Evolutionary conservation across 1,140 invertebrate species (phyloP).

Genomic region (Pseudomyrmex dendroicus): DNA sequence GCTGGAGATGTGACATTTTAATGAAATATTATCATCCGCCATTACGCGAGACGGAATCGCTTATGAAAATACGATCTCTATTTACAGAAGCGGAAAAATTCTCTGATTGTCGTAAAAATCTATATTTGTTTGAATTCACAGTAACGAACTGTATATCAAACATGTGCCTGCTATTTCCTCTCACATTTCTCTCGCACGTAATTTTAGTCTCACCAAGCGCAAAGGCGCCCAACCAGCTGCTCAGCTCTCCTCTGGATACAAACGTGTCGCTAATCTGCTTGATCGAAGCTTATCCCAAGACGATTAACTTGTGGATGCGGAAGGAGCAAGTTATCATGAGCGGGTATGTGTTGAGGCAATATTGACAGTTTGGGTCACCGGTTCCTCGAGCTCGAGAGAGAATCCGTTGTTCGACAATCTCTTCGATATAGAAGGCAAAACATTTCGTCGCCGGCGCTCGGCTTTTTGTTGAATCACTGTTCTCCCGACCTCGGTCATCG

Average conservation of each 20-base stretch:
- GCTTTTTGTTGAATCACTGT: conserved; percentile 46
- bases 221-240: conserved; percentile 85
- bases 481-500: conserved; percentile 29
- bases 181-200: conserved; percentile 23
- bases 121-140: too few relatives aligned
- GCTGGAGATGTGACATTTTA: not conserved
- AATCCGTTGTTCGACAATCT: conserved; percentile 54
- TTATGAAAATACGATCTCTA: conserved; percentile 6
- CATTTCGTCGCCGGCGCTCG: not conserved
- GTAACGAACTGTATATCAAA: not conserved
- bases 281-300: conserved; percentile 87
- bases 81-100: conserved; percentile 5
- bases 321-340: conserved; percentile 84
- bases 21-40: not conserved
- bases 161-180: not conserved
- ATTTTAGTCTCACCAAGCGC: conserved; percentile 85
- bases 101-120: not conserved
- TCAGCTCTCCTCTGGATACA: conserved; percentile 85
- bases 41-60: not conserved
- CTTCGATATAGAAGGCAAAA: conserved; percentile 23
- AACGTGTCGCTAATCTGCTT: conserved; percentile 85
- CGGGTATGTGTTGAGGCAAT: conserved; percentile 79
- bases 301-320: conserved; percentile 86
- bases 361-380: conserved; percentile 38
- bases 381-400: not conserved